These are phyloP conservation scores for Spheniscus humboldti DNA, from an alignment of 2,797 vertebrate species.

Conservation along the genomic window DNA sequence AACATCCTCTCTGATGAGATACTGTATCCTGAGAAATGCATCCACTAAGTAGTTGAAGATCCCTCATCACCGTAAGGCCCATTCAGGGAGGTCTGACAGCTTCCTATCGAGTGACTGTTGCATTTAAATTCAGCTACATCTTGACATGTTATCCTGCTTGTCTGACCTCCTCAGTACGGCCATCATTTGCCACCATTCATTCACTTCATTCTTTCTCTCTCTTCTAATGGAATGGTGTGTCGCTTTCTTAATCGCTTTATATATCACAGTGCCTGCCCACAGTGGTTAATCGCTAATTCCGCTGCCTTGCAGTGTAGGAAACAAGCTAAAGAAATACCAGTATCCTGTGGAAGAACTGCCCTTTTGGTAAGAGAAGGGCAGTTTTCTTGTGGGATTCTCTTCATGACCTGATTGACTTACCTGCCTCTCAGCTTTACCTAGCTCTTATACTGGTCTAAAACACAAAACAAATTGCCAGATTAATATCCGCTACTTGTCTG, in stretches of 20 bases:
- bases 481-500: neutral
- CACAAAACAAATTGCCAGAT: neutral
- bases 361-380: neutral
- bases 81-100: neutral
- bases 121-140: conserved; percentile 28
- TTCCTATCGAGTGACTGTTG: neutral
- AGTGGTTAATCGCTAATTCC: neutral
- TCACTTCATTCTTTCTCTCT: neutral
- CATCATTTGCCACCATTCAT: neutral
- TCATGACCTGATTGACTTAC: neutral
- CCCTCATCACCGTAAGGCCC: neutral
- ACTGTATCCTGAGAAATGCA: neutral
- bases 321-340: neutral
- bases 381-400: neutral
- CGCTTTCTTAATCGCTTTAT: neutral
- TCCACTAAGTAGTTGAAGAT: neutral
- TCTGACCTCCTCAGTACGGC: neutral
- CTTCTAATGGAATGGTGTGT: neutral
- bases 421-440: neutral
- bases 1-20: neutral
- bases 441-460: neutral
- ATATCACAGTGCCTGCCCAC: neutral
- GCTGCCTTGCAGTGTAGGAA: neutral
- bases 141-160: neutral
- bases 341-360: neutral